Base-by-base conservation (phyloP, 1,140 invertebrate species). In the Eciton burchellii region DNA sequence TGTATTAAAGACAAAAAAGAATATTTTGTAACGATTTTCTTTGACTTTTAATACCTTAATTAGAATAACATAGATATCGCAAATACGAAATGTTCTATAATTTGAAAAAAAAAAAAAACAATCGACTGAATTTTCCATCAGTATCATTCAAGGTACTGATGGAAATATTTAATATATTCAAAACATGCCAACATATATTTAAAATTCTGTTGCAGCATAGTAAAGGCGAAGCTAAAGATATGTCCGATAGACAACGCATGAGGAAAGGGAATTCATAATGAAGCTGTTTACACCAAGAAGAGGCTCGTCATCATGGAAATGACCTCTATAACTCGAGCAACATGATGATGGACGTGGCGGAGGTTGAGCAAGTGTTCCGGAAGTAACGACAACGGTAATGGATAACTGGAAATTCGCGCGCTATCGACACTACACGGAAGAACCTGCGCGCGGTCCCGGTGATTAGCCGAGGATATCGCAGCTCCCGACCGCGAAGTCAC, bases 341-440 rank as follows among this genome's bases (percentile, higher is more conserved):
- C 45, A 73, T 35, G 71, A 70, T 81, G 82, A 86, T 72, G 54
- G 9, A 66, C 54, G 19, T 1, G 65, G 56, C 60, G 70, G 89
- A 88, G 85, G 83, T 79, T 84, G 70, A 76, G 79, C 81, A 90
- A 92, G 90, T 92, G 91, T 92, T 92, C 91, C 90, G 90, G 90
- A 92, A 92, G 91, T 92, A 84, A 35, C 87, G 90, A 91, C 90
- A 92, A 92, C 91, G 90, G 90, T 91, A 92, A 91, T 93, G 91
- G 91, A 91, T 93, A 93, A 92, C 91, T 91, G 91, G 90, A 89
- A 91, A 92, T 86, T 35, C 59, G 72, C 57, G 59, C 68, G 79
- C 86, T 71, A 65, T 83, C 79, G 88, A 83, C 81, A 77, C 79
- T 74, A 66, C 45, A 82, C 35, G 35, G 35, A 35, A 35, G 86